Percentiles rank a stretch among this genome's conserved stretches.
These are phyloP conservation scores for Imbricaverruca yamaguchii DNA, from an alignment of 2,888 invertebrate species.

Conservation along the genomic window DNA sequence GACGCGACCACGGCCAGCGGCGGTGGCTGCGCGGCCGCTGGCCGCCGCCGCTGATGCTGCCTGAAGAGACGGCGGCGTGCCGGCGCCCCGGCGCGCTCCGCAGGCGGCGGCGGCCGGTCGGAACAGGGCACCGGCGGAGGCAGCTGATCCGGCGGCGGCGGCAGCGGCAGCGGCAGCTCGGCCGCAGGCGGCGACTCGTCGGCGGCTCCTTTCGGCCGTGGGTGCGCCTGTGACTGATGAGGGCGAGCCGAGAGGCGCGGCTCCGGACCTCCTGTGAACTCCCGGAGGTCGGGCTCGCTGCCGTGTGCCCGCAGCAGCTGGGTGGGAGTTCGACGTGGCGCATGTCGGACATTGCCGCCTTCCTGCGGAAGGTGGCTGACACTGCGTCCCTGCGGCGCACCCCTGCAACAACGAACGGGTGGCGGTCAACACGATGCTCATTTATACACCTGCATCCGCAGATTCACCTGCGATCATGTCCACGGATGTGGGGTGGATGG, in stretches of 20 bases:
- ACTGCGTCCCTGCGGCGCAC: neutral
- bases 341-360: neutral
- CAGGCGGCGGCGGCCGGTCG: neutral
- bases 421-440: no score
- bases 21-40: neutral
- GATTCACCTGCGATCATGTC: no score
- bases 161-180: neutral
- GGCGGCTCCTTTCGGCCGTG: no score
- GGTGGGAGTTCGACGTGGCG: neutral
- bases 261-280: neutral
- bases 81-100: neutral
- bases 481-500: no score
- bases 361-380: neutral
- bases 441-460: no score
- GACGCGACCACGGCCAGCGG: neutral
- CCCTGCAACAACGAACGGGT: neutral
- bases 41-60: neutral
- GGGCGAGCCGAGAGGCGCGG: no score
- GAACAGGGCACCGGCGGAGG: neutral
- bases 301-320: neutral
- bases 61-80: neutral
- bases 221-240: no score
- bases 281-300: slow-evolving; percentile 6
- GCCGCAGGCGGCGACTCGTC: neutral
- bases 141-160: neutral